Conservation (phyloP, 2,888 invertebrate species). For the Nymphalis polychloros region DNA sequence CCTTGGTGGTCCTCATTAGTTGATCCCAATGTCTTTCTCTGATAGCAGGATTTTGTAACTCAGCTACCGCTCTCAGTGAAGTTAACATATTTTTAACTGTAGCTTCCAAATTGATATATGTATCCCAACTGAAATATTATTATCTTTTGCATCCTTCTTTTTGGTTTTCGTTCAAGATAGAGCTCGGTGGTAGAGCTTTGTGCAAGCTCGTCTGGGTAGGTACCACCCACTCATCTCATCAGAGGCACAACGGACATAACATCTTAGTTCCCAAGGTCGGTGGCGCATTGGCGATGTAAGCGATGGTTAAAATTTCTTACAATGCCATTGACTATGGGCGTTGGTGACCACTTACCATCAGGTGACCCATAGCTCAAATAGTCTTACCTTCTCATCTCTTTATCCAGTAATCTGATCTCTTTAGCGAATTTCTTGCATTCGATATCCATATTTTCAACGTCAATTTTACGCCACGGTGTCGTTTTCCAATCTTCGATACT, state of each 20-base stretch:
- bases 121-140: conserved; percentile 87
- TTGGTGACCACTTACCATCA: no score
- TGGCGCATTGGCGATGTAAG: no score
- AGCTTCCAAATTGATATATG: conserved; percentile 92
- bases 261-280: no score
- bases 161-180: neutral
- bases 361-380: neutral
- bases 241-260: no score
- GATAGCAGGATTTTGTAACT: conserved; percentile 97
- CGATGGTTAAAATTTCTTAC: neutral
- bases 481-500: conserved; percentile 98
- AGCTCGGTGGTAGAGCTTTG: no score
- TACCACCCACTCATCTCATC: no score
- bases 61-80: conserved; percentile 95
- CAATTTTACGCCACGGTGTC: conserved; percentile 97
- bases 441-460: conserved; percentile 99
- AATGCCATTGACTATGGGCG: no score
- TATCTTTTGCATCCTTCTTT: neutral
- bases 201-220: no score
- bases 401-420: conserved; percentile 94
- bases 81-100: conserved; percentile 98
- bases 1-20: conserved; percentile 97
- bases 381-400: conserved; percentile 91
- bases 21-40: conserved; percentile 98
- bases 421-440: conserved; percentile 99